phyloP scores from a whole-genome alignment of 2,797 vertebrate genomes.

The Tenualosa ilisha region DNA sequence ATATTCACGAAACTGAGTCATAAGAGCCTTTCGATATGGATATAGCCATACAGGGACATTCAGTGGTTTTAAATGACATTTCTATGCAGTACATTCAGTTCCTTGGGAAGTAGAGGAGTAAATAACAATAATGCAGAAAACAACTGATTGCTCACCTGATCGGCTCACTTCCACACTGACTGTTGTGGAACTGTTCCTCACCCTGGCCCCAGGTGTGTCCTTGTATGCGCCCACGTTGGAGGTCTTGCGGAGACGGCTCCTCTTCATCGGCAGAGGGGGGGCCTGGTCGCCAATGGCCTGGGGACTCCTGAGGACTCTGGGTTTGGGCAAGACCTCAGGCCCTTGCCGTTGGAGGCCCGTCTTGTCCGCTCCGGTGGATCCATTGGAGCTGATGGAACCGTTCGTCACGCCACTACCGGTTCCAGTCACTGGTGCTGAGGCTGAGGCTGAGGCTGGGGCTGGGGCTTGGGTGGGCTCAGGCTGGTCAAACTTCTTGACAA shows the following conservation, averaged over 20 bases:
- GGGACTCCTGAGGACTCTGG: not conserved
- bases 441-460: not conserved
- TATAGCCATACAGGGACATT: not conserved
- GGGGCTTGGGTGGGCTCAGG: conserved; percentile 37
- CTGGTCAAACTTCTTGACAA: conserved; percentile 69
- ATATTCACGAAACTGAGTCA: not conserved
- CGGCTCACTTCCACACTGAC: conserved; percentile 50
- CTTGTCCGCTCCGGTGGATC: not conserved
- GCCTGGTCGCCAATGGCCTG: conserved; percentile 41
- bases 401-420: not conserved
- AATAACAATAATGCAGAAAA: not conserved
- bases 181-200: conserved; percentile 21
- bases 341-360: conserved; percentile 51
- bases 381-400: not conserved
- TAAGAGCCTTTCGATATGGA: not conserved
- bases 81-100: not conserved
- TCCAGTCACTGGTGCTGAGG: not conserved
- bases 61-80: not conserved
- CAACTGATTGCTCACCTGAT: conserved; percentile 66
- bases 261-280: conserved; percentile 72
- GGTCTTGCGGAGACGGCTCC: conserved; percentile 49
- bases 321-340: conserved; percentile 63
- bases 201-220: conserved; percentile 22
- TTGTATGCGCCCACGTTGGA: conserved; percentile 9
- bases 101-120: not conserved